Evolutionary conservation across 2,888 invertebrate species (phyloP), one percentile per base, ranked within the genome.

Genomic region (Cryptocheilus praepositus): DNA sequence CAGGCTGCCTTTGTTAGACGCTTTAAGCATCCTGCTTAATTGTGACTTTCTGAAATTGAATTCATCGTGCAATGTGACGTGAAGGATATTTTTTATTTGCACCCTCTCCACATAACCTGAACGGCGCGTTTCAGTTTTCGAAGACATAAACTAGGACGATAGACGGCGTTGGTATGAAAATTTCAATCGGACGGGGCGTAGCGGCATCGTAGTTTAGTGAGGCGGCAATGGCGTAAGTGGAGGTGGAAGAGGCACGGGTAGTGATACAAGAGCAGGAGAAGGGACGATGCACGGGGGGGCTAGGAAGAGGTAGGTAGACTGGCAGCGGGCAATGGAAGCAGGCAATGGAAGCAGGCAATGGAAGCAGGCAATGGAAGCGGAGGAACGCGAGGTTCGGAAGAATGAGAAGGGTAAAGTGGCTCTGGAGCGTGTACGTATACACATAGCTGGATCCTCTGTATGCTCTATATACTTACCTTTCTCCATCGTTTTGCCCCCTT

Each of bases 141-240:
- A 64, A 60, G 64, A 72, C 74, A 78, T 82, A 82, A 83, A 85
- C 81, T 75, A 74, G 77, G 73, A 77, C 76, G 81, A 75, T 77
- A 81, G 79, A 83, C 82, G 82, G n/a, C 79, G 81, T 78, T 72
- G 79, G 82, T 82, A 83, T 85, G 85, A 85, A 86, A 86, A 85
- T 85, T 85, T 85, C 86, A 84, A 86, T 85, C 81, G 81, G 71
- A 73, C 63, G 58, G 36, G 36, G 36, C 36, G 13, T 36, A 36
- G 36, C 8, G 8, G 36, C n/a, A 68, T 65, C 67, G 68, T 61
- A 61, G 61, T 16, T 65, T 71, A 70, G 64, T n/a, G 59, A 67
- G 65, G 46, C 43, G 28, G 58, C 54, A 61, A 70, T 67, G 66
- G 64, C 65, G 66, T 67, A 63, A 73, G 57, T 60, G 66, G 65